Evolutionary conservation across 2,888 invertebrate genomes (phyloP), one percentile per base, ranked within the genome.

Genomic region (Agrotis exclamationis): DNA sequence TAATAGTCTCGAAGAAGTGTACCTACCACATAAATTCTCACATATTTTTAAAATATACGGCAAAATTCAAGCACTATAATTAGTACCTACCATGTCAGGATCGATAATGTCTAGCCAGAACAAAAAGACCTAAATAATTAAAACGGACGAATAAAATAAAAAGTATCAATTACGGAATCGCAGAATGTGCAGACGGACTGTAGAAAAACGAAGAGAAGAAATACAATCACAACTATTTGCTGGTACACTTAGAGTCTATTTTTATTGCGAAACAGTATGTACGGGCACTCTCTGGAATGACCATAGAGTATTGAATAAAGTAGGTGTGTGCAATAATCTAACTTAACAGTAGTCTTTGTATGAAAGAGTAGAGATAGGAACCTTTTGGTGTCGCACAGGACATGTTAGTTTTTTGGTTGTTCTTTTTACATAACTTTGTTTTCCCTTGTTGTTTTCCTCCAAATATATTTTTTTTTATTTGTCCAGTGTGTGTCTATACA

Each of bases 141-240:
- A 48, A 50, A 45, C 3, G 22, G 22, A 63, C n/a, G 28, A 22
- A 63, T 44, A 6, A 56, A 63, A 28, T 22, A n/a, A 62, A 48
- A 48, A 22, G 39, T n/a, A 14, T 16, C 11, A 44, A 11, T n/a
- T n/a, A 56, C 9, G 5, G 13, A 63, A 45, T 44, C 54, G 9
- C 7, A 6, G 6, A 1, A 16, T 44, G 33, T 48, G 47, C 22
- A 39, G 48, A 56, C 28, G 22, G 16, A 45, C 44, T 60, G 24
- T 14, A 18, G 16, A 65, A 44, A 71, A 72, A 45, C 3, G 20
- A 44, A 22, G 13, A 20, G 11, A 20, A 47, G 24, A 11, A 53
- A 47, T 18, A 5, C 54, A 44, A 72, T 54, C 48, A 44, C 47
- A 44, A 63, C 47, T 28, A 44, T 14, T 72, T 71, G 20, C 47